phyloP scores from a whole-genome alignment of 2,888 invertebrate species.

The Achlya flavicornis region DNA sequence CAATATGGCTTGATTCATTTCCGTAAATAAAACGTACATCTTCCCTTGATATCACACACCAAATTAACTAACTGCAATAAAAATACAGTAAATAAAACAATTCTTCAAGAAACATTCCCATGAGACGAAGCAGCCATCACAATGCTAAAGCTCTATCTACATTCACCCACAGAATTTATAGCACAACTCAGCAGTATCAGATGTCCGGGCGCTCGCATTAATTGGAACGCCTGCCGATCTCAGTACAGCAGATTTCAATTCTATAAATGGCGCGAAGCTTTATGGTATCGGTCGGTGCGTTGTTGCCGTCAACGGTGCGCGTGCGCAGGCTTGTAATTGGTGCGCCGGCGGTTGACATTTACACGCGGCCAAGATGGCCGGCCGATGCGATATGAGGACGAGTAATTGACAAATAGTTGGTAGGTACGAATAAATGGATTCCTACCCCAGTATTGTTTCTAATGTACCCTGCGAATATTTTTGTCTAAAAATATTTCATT shows the following conservation, averaged over 20 bases:
- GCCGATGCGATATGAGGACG: constrained; percentile 68
- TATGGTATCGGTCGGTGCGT: constrained; percentile 77
- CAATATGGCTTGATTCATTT: background rate
- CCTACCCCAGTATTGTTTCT: background rate
- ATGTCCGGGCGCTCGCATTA: constrained; percentile 67
- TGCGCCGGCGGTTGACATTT: constrained; percentile 78
- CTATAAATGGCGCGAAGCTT: constrained; percentile 80
- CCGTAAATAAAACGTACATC: no score
- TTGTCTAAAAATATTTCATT: background rate
- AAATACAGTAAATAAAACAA: background rate
- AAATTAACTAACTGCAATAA: background rate
- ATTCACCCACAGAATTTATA: constrained; percentile 17
- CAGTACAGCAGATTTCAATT: constrained; percentile 65
- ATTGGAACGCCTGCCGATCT: constrained; percentile 75
- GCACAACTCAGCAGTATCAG: constrained; percentile 55
- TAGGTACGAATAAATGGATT: constrained; percentile 54
- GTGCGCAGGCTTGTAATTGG: constrained; percentile 79
- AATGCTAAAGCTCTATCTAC: constrained; percentile 7
- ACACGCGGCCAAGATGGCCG: constrained; percentile 80
- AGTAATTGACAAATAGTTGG: constrained; percentile 79
- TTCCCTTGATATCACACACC: no score
- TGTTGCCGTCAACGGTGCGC: constrained; percentile 75
- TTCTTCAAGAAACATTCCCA: background rate
- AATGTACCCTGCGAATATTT: background rate
- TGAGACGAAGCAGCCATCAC: constrained; percentile 8